Evolutionary conservation across 2,797 vertebrate genomes (phyloP), one percentile per base, ranked within the genome.

Genomic region (Simalia tracyae): DNA sequence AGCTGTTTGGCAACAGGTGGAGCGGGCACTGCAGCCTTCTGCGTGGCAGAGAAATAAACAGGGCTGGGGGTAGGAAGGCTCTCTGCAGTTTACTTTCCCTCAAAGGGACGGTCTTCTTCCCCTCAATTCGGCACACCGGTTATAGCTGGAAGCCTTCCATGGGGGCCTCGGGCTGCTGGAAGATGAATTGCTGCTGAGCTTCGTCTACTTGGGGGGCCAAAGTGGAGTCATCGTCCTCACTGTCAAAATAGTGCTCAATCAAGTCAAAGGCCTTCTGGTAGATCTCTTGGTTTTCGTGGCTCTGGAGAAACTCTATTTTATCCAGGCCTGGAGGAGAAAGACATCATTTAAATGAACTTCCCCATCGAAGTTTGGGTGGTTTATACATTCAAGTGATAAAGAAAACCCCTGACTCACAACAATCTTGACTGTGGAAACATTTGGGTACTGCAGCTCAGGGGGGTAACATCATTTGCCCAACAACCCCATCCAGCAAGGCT

Each of bases 141-240:
- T 99, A 99, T 97, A 99, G 98, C 98, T 99, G 99, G 97, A 99
- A 99, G 96, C 99, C 99, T 97, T 99, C 99, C 99, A 99, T 99
- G 89, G 99, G 99, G 46, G 99, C 99, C 97, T 99, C 99, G 28
- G 99, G 95, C 94, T 99, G 98, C 91, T 99, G 99, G 97, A 99
- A 99, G 95, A 99, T 99, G 97, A 98, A 99, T 97, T 99, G 99
- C 97, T 99, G 99, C 94, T 99, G 99, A 94, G 98, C 98, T 95
- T 99, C 98, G 24, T 99, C 99, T 96, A 99, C 99, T 94, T 99
- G 98, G 3, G 99, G 99, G 26, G 98, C 98, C 86, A 99, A 97
- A 76, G 96, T 96, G 0, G 97, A 96, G 91, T 99, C 98, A n/a
- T 99, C 99, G 0, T 99, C 99, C 95, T 99, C 99, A 88, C 98